Evolutionary conservation across 2,797 vertebrate genomes (phyloP).

Genomic region (Poecilia velifera): DNA sequence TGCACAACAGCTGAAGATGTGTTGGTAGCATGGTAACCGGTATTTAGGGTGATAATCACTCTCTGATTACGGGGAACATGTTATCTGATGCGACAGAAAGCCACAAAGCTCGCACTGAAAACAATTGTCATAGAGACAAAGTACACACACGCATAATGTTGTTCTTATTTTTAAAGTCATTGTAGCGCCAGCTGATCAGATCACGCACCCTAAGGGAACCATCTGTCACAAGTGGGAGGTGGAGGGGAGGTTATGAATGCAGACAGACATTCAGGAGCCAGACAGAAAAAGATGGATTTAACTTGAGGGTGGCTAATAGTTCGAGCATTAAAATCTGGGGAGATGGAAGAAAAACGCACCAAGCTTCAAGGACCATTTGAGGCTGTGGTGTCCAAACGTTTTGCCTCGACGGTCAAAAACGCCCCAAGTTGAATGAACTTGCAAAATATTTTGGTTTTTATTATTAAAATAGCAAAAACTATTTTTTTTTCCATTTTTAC

Average conservation of each 20-base stretch:
- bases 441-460: too few relatives aligned
- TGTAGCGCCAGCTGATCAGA: not conserved
- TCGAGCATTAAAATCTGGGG: not conserved
- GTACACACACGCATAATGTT: not conserved
- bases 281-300: not conserved
- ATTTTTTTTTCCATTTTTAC: too few relatives aligned
- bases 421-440: too few relatives aligned
- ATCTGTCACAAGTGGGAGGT: not conserved
- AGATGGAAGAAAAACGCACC: not conserved
- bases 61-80: not conserved
- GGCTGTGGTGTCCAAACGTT: not conserved
- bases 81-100: not conserved
- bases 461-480: too few relatives aligned
- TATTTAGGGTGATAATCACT: not conserved
- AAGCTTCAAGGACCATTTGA: not conserved
- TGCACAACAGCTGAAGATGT: not conserved
- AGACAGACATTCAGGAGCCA: slow-evolving; percentile 1
- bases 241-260: not conserved
- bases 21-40: not conserved
- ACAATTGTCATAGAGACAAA: not conserved
- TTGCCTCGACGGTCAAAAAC: too few relatives aligned
- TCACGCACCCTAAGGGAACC: not conserved
- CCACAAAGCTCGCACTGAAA: not conserved
- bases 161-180: not conserved
- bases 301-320: not conserved